Evolutionary conservation across 37 sponge, comb jelly and placozoan species (phyloP), one percentile per base, ranked within the genome.

Genomic region (Oscarella lobularis): DNA sequence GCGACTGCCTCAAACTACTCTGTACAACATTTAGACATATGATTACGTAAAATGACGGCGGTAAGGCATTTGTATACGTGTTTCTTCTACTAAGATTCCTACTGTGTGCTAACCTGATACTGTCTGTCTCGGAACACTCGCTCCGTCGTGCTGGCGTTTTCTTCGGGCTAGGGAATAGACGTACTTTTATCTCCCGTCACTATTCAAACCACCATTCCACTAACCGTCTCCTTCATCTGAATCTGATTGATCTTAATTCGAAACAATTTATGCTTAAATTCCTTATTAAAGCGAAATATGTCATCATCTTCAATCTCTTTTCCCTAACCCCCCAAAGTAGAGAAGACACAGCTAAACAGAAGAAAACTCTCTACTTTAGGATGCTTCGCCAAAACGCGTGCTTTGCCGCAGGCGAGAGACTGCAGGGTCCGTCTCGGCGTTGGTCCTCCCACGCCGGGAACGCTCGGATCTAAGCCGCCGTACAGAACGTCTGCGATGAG

Each of bases 161-260:
- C 96, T 75, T 88, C 89, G 31, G 39, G 55, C 93, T 92, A 9
- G n/a, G n/a, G 32, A 41, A 75, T 14, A 31, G 30, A 77, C 36
- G 38, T 68, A 68, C 33, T 68, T 35, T 34, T 68, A 68, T 35
- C 6, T 0, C 36, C 20, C 33, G 27, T 31, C 2, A 2, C 70
- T 5, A 36, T 38, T 3, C 39, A 31, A 36, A 40, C 1, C 29
- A 54, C 27, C 39, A 38, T 9, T 38, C 67, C 4, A 71, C 92
- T 78, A 36, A 95, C 94, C 9, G 99, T 94, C 75, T 98, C 99
- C 67, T 88, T 93, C 79, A 94, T 74, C 69, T 98, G 99, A 20
- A 98, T 88, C 87, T 98, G 99, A 60, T 98, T 98, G 78, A 98
- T 98, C 72, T 98, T 98, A 77, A 98, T 94, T 1, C 89, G 83